Base-by-base conservation (phyloP, 2,113 vertebrate species). In the Sinocyclocheilus grahami region DNA sequence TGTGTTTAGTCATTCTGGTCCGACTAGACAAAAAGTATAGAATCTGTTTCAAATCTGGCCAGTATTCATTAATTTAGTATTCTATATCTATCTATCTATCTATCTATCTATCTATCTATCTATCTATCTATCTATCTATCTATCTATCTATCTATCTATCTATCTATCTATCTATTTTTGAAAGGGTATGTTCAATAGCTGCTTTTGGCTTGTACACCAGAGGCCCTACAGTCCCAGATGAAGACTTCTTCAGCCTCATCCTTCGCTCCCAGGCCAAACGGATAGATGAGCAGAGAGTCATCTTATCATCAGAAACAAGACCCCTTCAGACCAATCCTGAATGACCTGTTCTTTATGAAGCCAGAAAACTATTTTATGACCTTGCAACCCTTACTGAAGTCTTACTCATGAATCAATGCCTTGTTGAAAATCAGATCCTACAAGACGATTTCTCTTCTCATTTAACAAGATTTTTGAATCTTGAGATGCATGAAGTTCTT, bases 191-290 rank as follows among this genome's bases (percentile, higher is more conserved):
- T 65, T 30, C 92, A 14, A 22, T 75, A 30, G 27, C 9, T 20
- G 33, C 27, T 20, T 55, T 27, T 84, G 77, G 22, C 16, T 53
- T 2, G 18, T 13, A 5, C 8, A 90, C 92, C 0, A 97, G 96
- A 89, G 97, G 97, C 14, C 91, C 94, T 1, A 99, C 97, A 0
- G 97, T 99, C 83, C 97, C 98, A 13, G 97, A 97, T 79, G 97
- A 99, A 89, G 98, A 99, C 88, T 99, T 99, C 75, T 97, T 98
- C 89, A 97, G 96, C 92, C 97, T 99, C 85, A 97, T 99, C 91
- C 84, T 98, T 87, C 96, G 96, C 63, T 97, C 97, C 0, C 98
- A 99, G 93, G 96, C 95, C 0, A 98, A 97, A 88, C 94, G 97
- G 87, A 98, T 99, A 95, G 98, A 99, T 82, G 98, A 99, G 84